Evolutionary conservation across 2,888 invertebrate genomes (phyloP), one percentile per base, ranked within the genome.

Genomic region (Acanthosepion esculentum): DNA sequence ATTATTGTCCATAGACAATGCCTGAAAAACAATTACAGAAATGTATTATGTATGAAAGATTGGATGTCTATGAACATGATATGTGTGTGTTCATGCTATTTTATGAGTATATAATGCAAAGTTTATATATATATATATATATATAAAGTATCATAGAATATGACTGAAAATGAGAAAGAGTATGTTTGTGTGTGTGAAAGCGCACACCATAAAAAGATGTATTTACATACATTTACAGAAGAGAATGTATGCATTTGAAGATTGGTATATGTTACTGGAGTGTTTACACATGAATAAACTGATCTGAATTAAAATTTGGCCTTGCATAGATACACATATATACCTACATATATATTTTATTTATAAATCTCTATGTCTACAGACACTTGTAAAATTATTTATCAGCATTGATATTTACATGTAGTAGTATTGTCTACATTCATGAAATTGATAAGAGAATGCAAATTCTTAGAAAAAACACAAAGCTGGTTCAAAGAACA

Each of bases 1-100:
- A 6, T 59, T 59, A 78, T 78, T 78, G 78, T 78, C 78, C n/a
- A 78, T 12, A n/a, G n/a, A 78, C 78, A 78, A 78, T 78, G 78
- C 12, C 6, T 78, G 78, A 33, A 78, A 78, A 78, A 78, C 78
- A 78, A 78, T 78, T 78, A 78, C n/a, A 78, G 78, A 78, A 78
- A 78, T 78, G 78, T 78, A 78, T 78, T 78, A 78, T 78, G 78
- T 78, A 78, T 78, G 78, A 78, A 78, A 78, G 78, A 33, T n/a
- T 33, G 78, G 15, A 33, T 33, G 78, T 33, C 12, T n/a, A 5
- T 23, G 26, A 41, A 41, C 41, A 41, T 41, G 1, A 41, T n/a
- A n/a, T 59, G 26, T 59, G 26, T 59, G 26, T 59, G 26, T 59
- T 4, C 20, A 59, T 59, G 20, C 2, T 41, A 41, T 41, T 41